These are phyloP conservation scores for Stenichneumon culpator DNA, from an alignment of 2,888 invertebrate genomes.

Conservation along the genomic window DNA sequence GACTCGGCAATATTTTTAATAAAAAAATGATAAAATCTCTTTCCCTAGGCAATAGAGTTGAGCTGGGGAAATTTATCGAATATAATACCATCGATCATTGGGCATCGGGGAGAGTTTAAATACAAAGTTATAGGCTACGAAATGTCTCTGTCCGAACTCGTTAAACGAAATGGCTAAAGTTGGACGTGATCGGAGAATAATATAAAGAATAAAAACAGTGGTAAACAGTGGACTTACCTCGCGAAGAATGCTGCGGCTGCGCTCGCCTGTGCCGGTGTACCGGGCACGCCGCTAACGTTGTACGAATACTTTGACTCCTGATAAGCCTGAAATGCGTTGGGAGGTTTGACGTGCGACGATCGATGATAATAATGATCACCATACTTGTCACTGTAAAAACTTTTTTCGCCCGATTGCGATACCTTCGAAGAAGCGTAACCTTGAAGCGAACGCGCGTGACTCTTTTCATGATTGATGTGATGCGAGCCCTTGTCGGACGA, in stretches of 20 bases:
- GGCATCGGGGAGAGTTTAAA: no score
- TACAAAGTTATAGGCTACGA: no score
- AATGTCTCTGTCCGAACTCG: no score
- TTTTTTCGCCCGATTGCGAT: slow-evolving; percentile 70
- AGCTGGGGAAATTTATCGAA: no score
- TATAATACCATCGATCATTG: no score
- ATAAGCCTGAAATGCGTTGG: slow-evolving; percentile 80
- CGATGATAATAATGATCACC: slow-evolving; percentile 81
- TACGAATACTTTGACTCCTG: slow-evolving; percentile 87
- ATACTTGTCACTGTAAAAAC: slow-evolving; percentile 77
- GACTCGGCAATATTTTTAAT: not conserved
- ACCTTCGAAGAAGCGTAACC: slow-evolving; percentile 75
- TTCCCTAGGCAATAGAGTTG: no score
- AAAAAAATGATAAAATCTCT: no score
- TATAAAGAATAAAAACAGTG: not conserved
- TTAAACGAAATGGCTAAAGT: no score
- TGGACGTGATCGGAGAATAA: no score
- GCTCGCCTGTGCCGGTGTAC: slow-evolving; percentile 86
- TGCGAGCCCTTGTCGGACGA: slow-evolving; percentile 70
- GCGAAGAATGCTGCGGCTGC: slow-evolving; percentile 88
- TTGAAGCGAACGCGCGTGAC: slow-evolving; percentile 72
- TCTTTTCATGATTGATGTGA: slow-evolving; percentile 78
- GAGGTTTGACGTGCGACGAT: slow-evolving; percentile 77
- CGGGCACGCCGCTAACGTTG: slow-evolving; percentile 86
- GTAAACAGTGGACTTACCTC: slow-evolving; percentile 84